A percentile compares a stretch with the other conserved stretches of the same genome.
These are phyloP conservation scores for Magallana ariakensis DNA, from an alignment of 1,140 invertebrate species.

Conservation along the genomic window DNA sequence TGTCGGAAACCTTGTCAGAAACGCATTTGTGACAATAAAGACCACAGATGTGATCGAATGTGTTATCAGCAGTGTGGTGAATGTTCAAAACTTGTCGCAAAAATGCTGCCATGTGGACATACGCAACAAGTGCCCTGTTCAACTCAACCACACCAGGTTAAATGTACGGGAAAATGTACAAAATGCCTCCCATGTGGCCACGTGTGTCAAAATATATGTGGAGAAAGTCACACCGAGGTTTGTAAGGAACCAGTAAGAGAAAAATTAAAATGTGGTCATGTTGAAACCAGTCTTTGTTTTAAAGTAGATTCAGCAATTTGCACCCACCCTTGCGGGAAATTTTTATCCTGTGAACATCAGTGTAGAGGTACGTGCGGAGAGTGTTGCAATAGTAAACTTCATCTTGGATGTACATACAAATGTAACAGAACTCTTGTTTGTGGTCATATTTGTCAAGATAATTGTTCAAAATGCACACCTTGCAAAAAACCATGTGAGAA, in stretches of 20 bases:
- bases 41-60: slow-evolving; percentile 64
- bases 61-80: slow-evolving; percentile 67
- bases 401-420: slow-evolving; percentile 77
- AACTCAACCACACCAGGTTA: slow-evolving; percentile 44
- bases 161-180: slow-evolving; percentile 60
- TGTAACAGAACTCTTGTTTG: slow-evolving; percentile 77
- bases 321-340: slow-evolving; percentile 46
- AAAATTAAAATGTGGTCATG: slow-evolving; percentile 75
- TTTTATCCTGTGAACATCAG: slow-evolving; percentile 67
- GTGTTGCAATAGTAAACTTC: slow-evolving; percentile 84
- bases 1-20: slow-evolving; percentile 76
- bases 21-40: slow-evolving; percentile 47
- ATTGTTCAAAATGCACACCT: slow-evolving; percentile 81
- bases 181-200: slow-evolving; percentile 81
- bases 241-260: slow-evolving; percentile 53
- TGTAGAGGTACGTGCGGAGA: slow-evolving; percentile 68
- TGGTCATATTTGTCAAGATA: slow-evolving; percentile 75
- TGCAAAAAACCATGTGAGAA: slow-evolving; percentile 83
- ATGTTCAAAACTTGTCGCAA: slow-evolving; percentile 61
- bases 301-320: slow-evolving; percentile 56
- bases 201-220: slow-evolving; percentile 83
- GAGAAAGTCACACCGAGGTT: slow-evolving; percentile 83
- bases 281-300: slow-evolving; percentile 67
- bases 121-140: slow-evolving; percentile 57
- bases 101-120: slow-evolving; percentile 61